phyloP scores from a whole-genome alignment of 2,113 vertebrate genomes.

The Urocolius indicus region DNA sequence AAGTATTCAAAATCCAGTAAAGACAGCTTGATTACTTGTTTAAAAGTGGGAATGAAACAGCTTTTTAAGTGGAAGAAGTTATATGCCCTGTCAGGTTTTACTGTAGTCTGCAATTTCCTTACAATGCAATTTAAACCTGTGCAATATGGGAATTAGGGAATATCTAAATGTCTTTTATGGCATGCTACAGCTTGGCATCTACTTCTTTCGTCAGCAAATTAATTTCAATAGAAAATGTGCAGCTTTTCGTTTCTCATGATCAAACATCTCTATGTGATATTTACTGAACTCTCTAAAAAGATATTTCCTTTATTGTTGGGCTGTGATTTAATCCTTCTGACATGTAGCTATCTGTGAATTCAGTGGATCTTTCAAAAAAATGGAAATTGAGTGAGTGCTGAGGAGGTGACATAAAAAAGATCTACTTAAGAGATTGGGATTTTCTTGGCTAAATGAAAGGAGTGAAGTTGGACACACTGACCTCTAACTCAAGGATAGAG shows the following conservation, averaged over 20 bases:
- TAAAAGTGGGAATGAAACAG: slow-evolving; percentile 14
- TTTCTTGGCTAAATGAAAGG: not conserved
- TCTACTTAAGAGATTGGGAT: not conserved
- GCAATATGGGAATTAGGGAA: not conserved
- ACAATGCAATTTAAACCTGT: not conserved
- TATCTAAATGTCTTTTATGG: not conserved
- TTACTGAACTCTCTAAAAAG: not conserved
- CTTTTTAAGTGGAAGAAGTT: not conserved
- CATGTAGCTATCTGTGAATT: not conserved
- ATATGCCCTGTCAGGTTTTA: not conserved
- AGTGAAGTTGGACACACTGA: not conserved
- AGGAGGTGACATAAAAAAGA: not conserved
- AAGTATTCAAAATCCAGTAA: not conserved
- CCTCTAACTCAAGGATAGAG: not conserved
- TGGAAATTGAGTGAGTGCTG: not conserved
- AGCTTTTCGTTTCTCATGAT: not conserved
- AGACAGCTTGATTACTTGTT: not conserved
- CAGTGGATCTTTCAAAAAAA: not conserved
- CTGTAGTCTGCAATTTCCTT: not conserved
- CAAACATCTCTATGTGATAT: not conserved
- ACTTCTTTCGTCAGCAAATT: not conserved
- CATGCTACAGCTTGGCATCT: not conserved
- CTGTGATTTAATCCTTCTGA: not conserved
- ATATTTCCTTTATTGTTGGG: not conserved
- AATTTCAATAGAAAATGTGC: not conserved